A percentile compares a stretch with the other conserved stretches of the same genome.
phyloP scores from a whole-genome alignment of 1,140 invertebrate species.

The Trichogramma pretiosum region DNA sequence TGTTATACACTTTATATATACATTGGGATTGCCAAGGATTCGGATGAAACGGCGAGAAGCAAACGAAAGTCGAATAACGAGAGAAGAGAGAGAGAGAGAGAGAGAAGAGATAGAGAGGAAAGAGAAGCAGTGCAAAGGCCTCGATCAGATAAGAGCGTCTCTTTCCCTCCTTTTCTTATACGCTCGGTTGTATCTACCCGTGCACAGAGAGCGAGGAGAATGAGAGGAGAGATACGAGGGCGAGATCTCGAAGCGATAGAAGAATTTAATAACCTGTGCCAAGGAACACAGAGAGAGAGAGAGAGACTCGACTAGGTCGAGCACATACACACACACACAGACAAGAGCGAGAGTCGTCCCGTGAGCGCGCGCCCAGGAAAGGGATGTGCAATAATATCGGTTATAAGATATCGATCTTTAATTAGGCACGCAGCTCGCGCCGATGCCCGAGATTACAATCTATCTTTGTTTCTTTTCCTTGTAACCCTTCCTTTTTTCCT shows the following conservation, averaged over 20 bases:
- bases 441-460: constrained; percentile 19
- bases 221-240: constrained; percentile 38
- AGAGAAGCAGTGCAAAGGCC: too few species aligned
- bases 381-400: constrained; percentile 43
- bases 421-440: constrained; percentile 39
- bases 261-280: constrained; percentile 46
- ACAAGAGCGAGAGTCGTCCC: constrained; percentile 1
- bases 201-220: not conserved
- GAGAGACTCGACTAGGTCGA: too few species aligned
- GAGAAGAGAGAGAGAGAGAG: constrained; percentile 30
- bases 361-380: constrained; percentile 15
- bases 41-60: too few species aligned
- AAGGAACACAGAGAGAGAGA: not conserved
- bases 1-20: too few species aligned
- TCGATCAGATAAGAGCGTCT: constrained; percentile 37
- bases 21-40: too few species aligned
- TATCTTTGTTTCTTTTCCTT: not conserved
- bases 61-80: constrained; percentile 23
- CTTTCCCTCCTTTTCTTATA: too few species aligned
- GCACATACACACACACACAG: too few species aligned
- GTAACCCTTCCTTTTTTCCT: constrained; percentile 6
- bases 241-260: constrained; percentile 40
- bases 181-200: too few species aligned
- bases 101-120: too few species aligned
- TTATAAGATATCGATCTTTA: constrained; percentile 48